Conservation (phyloP, 2,113 vertebrate genomes). For the Phyllostomus hastatus region DNA sequence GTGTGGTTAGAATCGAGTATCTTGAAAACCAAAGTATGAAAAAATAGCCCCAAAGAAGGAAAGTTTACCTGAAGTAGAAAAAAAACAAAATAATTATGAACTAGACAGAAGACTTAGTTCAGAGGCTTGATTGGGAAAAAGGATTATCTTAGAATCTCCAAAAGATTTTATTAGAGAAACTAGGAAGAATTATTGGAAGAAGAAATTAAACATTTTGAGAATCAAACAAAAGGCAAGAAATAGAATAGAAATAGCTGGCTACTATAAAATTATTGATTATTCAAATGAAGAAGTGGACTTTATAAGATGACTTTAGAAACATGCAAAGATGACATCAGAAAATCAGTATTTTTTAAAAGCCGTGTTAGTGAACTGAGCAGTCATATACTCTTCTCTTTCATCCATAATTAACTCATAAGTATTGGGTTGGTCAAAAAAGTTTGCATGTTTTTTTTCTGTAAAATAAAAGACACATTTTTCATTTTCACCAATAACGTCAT, state of each 20-base stretch:
- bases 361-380: neutral
- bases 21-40: neutral
- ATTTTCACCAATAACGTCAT: too few relatives aligned
- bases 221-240: neutral
- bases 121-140: neutral
- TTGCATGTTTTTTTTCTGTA: too few relatives aligned
- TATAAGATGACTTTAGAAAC: neutral
- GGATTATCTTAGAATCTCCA: neutral
- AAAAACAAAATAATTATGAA: neutral
- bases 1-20: neutral
- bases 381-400: neutral
- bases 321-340: neutral
- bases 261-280: neutral
- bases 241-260: neutral
- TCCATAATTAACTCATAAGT: neutral
- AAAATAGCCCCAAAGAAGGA: neutral
- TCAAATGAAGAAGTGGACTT: neutral
- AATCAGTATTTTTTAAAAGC: neutral
- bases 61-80: neutral
- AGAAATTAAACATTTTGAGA: neutral
- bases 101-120: neutral
- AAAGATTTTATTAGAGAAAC: neutral
- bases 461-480: too few relatives aligned
- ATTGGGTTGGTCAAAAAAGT: too few relatives aligned
- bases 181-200: neutral